Evolutionary conservation across 2,888 invertebrate genomes (phyloP), one percentile per base, ranked within the genome.

Genomic region (Apotomis capreana): DNA sequence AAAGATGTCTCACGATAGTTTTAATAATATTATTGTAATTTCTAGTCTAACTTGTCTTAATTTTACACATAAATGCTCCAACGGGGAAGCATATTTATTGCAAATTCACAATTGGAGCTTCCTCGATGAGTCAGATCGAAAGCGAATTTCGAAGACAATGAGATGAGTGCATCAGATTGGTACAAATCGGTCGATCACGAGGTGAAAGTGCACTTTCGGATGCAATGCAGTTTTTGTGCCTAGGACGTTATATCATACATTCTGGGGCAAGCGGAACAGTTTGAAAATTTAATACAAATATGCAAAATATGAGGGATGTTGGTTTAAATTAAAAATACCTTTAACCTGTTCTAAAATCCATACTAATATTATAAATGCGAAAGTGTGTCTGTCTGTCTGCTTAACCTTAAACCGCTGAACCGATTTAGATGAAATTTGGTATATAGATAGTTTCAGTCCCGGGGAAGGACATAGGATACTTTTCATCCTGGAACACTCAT

Each of bases 131-230:
- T 72, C 62, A 62, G 51, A 52, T 52, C 15, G 62, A 72, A 71
- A 71, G 68, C 36, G 64, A 68, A 61, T 59, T 40, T 37, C 26
- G 69, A 74, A 62, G 40, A 70, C 75, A 75, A 70, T 74, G 70
- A 70, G 64, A 68, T 67, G 74, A 72, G 59, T 60, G 72, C 74
- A 70, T 72, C 69, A 61, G 77, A 79, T 79, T 74, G 74, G 77
- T 75, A 73, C 74, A 71, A 79, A 80, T 78, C 80, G 74, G 82
- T 85, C 84, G 82, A 85, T 86, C 87, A 86, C 86, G 85, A 82
- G 78, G 84, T 80, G 87, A 87, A 87, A 87, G 87, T 76, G 67
- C 57, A 52, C 54, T 59, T 59, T 65, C 57, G 8, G 49, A 40
- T 59, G 10, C 12, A 13, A 58, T 58, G 49, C 67, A 67, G 46